phyloP scores from a whole-genome alignment of 2,797 vertebrate species.

The Notolabrus celidotus region DNA sequence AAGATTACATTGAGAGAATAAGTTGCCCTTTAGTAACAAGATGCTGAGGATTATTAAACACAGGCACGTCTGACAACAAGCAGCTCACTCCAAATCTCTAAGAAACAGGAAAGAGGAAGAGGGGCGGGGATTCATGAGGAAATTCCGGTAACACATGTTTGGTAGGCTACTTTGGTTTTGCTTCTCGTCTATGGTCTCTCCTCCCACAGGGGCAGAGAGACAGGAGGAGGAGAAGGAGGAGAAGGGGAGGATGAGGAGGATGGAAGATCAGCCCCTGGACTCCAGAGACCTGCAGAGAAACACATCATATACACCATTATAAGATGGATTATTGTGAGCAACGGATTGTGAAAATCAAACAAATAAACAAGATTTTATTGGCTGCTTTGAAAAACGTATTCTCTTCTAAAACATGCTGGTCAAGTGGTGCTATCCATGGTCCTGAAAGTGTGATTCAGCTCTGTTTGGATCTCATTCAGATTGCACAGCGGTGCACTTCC shows the following conservation, averaged over 20 bases:
- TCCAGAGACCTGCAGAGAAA: conserved; percentile 87
- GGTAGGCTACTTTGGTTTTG: conserved; percentile 73
- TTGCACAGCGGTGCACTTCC: too few species aligned
- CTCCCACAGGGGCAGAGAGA: conserved; percentile 65
- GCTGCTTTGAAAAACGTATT: too few species aligned
- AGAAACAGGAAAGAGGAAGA: conserved; percentile 10
- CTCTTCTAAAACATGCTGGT: too few species aligned
- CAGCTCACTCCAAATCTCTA: conserved; percentile 32
- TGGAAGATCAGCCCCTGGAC: conserved; percentile 82
- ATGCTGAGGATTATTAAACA: conserved; percentile 36
- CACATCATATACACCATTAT: too few species aligned
- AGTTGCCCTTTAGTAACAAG: conserved; percentile 17
- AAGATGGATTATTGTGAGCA: too few species aligned
- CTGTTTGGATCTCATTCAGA: too few species aligned
- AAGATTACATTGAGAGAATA: conserved; percentile 18
- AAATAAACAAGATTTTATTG: too few species aligned
- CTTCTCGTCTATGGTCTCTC: conserved; percentile 56
- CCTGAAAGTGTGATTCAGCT: too few species aligned
- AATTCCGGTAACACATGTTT: conserved; percentile 68
- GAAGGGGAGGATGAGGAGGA: conserved; percentile 52
- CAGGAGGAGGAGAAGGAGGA: conserved; percentile 19
- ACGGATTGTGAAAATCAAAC: too few species aligned
- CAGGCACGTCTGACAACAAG: conserved; percentile 40
- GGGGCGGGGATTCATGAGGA: conserved; percentile 51
- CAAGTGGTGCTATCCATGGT: too few species aligned